Base-by-base conservation (phyloP, 2,797 vertebrate species). In the Falco berigora region DNA sequence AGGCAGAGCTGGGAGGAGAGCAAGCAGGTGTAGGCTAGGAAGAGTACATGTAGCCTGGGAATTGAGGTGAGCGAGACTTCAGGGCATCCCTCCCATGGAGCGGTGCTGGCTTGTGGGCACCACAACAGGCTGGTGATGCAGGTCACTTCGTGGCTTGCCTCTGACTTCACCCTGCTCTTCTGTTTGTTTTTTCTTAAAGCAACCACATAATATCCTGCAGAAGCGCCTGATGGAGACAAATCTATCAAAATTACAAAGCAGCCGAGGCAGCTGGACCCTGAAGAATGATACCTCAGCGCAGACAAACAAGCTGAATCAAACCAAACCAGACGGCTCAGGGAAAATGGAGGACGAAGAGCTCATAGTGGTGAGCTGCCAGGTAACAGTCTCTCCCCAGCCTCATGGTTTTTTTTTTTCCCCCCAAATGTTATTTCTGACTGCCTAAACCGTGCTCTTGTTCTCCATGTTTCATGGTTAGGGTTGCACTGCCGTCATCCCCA, bases 201-300 rank as follows among this genome's bases (percentile, higher is more conserved):
- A 99, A 97, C 99, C 98, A 8, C 99, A 99, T 46, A 98, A 98
- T 42, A 98, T 99, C 66, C 98, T 99, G 84, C 99, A 99, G 97
- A 98, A 98, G 84, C 98, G 99, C 42, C 97, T 99, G 85, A 98
- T 99, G 98, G 98, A 99, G 93, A 98, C 98, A 77, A 99, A 99
- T 73, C 67, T 99, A 56, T 98, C 98, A 28, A 98, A 98, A 71
- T 88, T 98, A 32, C 97, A 98, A 78, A 96, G 97, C 96, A 97
- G 95, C 78, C 97, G 97, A 30, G 97, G 98, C 8, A 95, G 97
- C 23, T 98, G 98, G 85, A 46, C 97, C 16, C 98, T 88, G 0
- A 98, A 98, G 76, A 97, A 94, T 2, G 98, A 97, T 2, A 44
- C 86, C 53, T 91, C 95, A 3, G 71, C 82, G 4, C 97, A 97